A percentile compares a stretch with the other conserved stretches of the same genome.
These are phyloP conservation scores for Polypterus bichir DNA, from an alignment of 2,113 vertebrate species.

Conservation along the genomic window DNA sequence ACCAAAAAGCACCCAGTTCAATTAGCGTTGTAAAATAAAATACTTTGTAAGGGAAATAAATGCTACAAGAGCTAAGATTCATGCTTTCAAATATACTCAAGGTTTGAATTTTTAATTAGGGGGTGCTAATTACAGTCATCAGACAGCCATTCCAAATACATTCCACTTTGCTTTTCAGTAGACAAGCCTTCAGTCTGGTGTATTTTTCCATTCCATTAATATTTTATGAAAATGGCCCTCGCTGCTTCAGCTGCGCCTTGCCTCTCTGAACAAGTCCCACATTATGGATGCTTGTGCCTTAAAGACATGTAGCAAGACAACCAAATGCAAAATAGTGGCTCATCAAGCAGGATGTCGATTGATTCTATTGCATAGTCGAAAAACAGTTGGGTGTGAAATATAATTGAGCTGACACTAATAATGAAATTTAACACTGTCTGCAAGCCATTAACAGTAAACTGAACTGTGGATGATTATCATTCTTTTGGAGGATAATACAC, in stretches of 20 bases:
- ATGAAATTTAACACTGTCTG: constrained; percentile 91
- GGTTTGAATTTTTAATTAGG: constrained; percentile 99
- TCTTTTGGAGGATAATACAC: constrained; percentile 58
- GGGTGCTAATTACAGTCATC: constrained; percentile 98
- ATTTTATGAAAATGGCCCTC: constrained; percentile 99
- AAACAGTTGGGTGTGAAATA: constrained; percentile 98
- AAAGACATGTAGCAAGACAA: constrained; percentile 83
- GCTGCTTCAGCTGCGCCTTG: constrained; percentile 95
- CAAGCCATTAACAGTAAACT: constrained; percentile 81
- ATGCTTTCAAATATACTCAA: constrained; percentile 98
- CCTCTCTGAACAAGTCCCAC: constrained; percentile 83
- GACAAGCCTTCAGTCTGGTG: constrained; percentile 86
- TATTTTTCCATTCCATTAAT: constrained; percentile 99
- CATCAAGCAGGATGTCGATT: constrained; percentile 87
- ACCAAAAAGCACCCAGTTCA: constrained; percentile 67
- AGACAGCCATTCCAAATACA: constrained; percentile 96
- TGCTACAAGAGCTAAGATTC: constrained; percentile 84
- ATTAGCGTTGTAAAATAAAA: constrained; percentile 93
- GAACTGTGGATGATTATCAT: constrained; percentile 98
- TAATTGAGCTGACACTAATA: constrained; percentile 97
- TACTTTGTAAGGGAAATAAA: constrained; percentile 98
- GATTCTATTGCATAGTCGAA: constrained; percentile 94
- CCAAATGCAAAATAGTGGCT: constrained; percentile 78
- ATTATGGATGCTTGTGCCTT: constrained; percentile 95
- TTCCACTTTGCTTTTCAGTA: constrained; percentile 82